Evolutionary conservation across 2,888 invertebrate species (phyloP).

Genomic region (Thymelicus sylvestris): DNA sequence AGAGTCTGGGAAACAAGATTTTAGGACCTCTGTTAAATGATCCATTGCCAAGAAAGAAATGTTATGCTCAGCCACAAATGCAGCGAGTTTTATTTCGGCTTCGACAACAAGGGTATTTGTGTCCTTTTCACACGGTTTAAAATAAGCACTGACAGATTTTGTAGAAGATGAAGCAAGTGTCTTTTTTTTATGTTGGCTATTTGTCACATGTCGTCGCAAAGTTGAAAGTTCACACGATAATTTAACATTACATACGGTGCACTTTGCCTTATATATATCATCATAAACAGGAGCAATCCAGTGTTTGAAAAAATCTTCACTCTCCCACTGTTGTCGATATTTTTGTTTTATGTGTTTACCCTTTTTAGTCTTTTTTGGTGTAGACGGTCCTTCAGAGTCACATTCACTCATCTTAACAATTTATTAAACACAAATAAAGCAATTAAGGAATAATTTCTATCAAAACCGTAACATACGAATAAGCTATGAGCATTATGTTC

Average conservation of each 20-base stretch:
- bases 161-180: too few relatives aligned
- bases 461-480: too few relatives aligned
- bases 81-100: constrained; percentile 13
- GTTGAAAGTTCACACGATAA: constrained; percentile 37
- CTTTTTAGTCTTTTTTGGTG: constrained; percentile 30
- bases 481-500: too few relatives aligned
- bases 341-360: constrained; percentile 35
- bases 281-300: constrained; percentile 38
- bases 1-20: constrained; percentile 27
- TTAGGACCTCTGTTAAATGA: constrained; percentile 20
- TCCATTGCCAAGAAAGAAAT: constrained; percentile 21
- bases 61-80: constrained; percentile 29
- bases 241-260: constrained; percentile 5
- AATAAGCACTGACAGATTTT: background rate
- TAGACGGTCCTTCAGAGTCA: constrained; percentile 25
- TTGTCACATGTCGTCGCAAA: constrained; percentile 31
- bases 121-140: constrained; percentile 5
- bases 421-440: background rate
- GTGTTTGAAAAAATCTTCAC: constrained; percentile 35
- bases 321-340: constrained; percentile 38
- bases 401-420: constrained; percentile 24
- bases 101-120: background rate
- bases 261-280: constrained; percentile 33
- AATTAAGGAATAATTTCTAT: too few relatives aligned
- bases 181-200: background rate